A percentile compares a stretch with the other conserved stretches of the same genome.
Evolutionary conservation across 1,140 invertebrate genomes (phyloP).

Genomic region (Calephelis virginiensis): DNA sequence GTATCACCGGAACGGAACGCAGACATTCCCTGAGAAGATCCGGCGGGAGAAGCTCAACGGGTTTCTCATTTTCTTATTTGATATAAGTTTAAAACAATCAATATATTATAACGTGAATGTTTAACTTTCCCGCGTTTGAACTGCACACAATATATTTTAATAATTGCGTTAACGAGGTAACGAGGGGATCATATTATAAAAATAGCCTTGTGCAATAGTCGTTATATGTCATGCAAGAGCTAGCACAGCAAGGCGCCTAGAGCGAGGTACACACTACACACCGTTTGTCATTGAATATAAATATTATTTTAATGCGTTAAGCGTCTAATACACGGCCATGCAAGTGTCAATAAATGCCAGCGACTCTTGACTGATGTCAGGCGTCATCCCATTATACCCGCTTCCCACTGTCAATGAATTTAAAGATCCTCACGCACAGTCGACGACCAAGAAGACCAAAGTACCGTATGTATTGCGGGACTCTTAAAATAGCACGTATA

Average conservation of each 20-base stretch:
- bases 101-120: background rate
- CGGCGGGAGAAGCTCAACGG: no score
- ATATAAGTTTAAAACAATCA: background rate
- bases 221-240: constrained; percentile 2
- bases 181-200: background rate
- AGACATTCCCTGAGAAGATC: no score
- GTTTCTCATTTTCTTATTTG: background rate
- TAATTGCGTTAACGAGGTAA: constrained; percentile 10
- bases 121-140: background rate
- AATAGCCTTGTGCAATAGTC: constrained; percentile 4
- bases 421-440: no score
- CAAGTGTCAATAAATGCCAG: no score
- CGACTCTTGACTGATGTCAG: no score
- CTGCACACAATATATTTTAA: background rate
- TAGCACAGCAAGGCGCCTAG: background rate
- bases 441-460: no score
- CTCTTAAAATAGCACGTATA: no score
- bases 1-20: no score
- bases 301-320: background rate
- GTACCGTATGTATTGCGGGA: no score
- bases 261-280: background rate
- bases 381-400: no score
- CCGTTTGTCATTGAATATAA: background rate
- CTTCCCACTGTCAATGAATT: no score
- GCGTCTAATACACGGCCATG: no score